Evolutionary conservation across 2,797 vertebrate species (phyloP).

Genomic region (Varecia variegata): DNA sequence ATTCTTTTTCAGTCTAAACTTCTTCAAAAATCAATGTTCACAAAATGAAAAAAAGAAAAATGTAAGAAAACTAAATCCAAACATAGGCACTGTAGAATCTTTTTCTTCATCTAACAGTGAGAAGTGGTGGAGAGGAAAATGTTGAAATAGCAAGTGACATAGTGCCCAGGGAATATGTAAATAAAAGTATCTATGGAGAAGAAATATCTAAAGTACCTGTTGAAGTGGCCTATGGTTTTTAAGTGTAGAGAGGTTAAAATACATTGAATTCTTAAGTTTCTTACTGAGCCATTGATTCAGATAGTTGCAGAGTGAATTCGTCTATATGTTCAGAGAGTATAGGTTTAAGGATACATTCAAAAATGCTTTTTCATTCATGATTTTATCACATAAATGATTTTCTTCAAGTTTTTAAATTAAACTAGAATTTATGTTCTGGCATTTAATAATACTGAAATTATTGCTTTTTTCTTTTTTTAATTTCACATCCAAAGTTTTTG

Average conservation of each 20-base stretch:
- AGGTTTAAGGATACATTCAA: conserved; percentile 4
- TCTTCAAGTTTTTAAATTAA: neutral
- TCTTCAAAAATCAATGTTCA: conserved; percentile 17
- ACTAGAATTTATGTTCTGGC: neutral
- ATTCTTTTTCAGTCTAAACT: neutral
- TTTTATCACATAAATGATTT: conserved; percentile 22
- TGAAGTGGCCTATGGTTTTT: conserved; percentile 7
- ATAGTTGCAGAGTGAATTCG: conserved; percentile 1
- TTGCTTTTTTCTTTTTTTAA: neutral
- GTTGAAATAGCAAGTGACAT: neutral
- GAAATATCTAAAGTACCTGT: neutral
- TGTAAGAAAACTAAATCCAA: neutral
- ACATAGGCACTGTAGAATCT: neutral
- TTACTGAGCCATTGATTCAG: conserved; percentile 60
- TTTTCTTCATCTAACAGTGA: neutral
- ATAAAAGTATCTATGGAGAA: neutral
- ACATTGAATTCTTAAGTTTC: conserved; percentile 51
- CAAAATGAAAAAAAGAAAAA: neutral
- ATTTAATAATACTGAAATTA: neutral
- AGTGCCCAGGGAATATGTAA: neutral
- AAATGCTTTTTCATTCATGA: neutral
- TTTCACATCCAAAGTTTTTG: neutral
- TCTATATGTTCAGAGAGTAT: neutral
- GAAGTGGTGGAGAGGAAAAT: neutral
- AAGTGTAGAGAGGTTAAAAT: neutral